Base-by-base conservation (phyloP, 2,797 vertebrate genomes). In the Acridotheres tristis region DNA sequence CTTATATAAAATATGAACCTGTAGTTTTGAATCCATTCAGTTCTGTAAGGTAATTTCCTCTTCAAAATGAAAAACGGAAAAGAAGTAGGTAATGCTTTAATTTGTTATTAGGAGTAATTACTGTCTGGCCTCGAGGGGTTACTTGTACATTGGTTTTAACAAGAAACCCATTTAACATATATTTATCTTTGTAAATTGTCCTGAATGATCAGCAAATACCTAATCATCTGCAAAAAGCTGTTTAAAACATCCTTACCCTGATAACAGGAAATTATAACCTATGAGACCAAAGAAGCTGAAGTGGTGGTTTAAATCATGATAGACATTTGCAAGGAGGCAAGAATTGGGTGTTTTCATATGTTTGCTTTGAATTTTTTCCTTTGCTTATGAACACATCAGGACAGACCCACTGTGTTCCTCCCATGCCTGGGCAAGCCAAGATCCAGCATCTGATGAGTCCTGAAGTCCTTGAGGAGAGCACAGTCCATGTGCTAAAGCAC, bases 41-140 rank as follows among this genome's bases (percentile, higher is more conserved):
- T 96, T 96, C 94, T 95, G 86, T 97, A 96, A 97, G 97, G 97
- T 98, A 95, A 98, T 98, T 98, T 98, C 97, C 96, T 96, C 86
- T 89, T 97, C 96, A 95, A 98, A 97, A 97, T 98, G 97, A 97
- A 97, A 98, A 97, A 95, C 16, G 43, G 93, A 97, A 97, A 97
- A 97, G 96, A 97, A 96, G 90, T 96, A 98, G 96, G 97, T 98
- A 98, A 98, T 98, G 96, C 97, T 98, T 98, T 98, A 97, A 98
- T 98, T 98, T 98, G 97, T 98, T 98, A 98, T 98, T 98, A 98
- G 97, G 96, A 98, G 98, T 98, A 98, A 98, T 99, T 99, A 98
- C 95, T 98, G 94, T 94, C 94, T 98, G 97, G 97, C 98, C 97
- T 96, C 85, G 21, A 98, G 97, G 96, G 98, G 97, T 98, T 98